Percentiles rank a stretch among this genome's conserved stretches.
phyloP scores from a whole-genome alignment of 2,888 invertebrate species.

The Sphaeridia pumilis region DNA sequence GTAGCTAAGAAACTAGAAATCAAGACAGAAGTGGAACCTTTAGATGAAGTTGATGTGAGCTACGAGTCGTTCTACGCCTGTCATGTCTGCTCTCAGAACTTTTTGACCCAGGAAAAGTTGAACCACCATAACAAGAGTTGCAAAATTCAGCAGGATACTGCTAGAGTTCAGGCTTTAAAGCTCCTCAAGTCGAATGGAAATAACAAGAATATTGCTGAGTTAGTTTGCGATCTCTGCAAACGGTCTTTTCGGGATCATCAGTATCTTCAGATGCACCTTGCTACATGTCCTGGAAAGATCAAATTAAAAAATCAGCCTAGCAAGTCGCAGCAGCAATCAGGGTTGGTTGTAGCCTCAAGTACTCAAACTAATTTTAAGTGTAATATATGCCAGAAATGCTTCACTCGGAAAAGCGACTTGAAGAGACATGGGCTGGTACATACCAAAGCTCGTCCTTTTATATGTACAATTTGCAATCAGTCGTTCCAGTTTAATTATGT shows the following conservation, averaged over 20 bases:
- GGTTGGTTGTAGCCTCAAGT: no score
- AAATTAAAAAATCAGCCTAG: background rate
- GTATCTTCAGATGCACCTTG: background rate
- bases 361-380: background rate
- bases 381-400: background rate
- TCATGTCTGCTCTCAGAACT: background rate
- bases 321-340: no score
- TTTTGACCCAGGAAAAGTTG: background rate
- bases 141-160: background rate
- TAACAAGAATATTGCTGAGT: background rate
- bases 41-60: background rate
- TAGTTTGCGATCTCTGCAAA: background rate
- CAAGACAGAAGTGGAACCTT: background rate
- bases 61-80: background rate
- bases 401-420: conserved; percentile 1
- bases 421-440: background rate
- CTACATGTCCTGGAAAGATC: background rate
- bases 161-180: background rate
- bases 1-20: background rate
- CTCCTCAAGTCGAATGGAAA: background rate
- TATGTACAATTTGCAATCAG: background rate
- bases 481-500: conserved; percentile 2
- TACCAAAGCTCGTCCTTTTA: background rate
- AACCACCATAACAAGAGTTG: background rate
- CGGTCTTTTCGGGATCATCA: background rate